Base-by-base conservation (phyloP, 2,888 invertebrate genomes). In the Spodoptera littoralis region DNA sequence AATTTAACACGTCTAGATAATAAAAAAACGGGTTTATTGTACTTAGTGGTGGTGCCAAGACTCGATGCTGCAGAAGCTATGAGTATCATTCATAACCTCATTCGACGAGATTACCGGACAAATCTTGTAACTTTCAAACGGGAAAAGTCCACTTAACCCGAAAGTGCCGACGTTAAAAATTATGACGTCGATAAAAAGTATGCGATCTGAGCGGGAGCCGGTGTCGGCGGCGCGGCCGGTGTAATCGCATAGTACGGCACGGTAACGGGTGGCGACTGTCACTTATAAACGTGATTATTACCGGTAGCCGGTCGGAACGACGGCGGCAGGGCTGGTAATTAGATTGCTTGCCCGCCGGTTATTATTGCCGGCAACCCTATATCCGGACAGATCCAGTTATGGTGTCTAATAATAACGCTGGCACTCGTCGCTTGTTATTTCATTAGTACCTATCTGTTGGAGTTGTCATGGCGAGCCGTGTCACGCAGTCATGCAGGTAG, bases 381-480 rank as follows among this genome's bases (percentile, higher is more conserved):
- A 89, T 87, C 88, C 87, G 84, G 83, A 66, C 76, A 81, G 81
- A 84, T 84, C 87, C 87, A 84, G 87, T 85, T 88, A 85, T 81
- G 76, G 75, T 67, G 76, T 73, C 75, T 81, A 79, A 85, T 85
- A 85, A 86, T 83, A 86, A 81, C 76, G 82, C 79, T 79, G 75
- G 69, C 77, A 76, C 76, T 79, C 63, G 76, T 71, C 76, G 69
- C 73, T 65, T 70, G 80, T 83, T 84, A 84, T 83, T 84, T 84
- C 70, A 81, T 87, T 83, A 81, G 80, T 73, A 65, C 70, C 69
- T 62, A 66, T 72, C 69, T 62, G 68, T 65, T 64, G 68, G 54
- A 51, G 52, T 51, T 71, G 60, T 63, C 54, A 51, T 48, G 59
- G 53, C 24, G 44, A 43, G 41, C 12, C 22, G 22, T 60, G 62